Evolutionary conservation across 2,888 invertebrate species (phyloP), one percentile per base, ranked within the genome.

Genomic region (Thalpophila matura): DNA sequence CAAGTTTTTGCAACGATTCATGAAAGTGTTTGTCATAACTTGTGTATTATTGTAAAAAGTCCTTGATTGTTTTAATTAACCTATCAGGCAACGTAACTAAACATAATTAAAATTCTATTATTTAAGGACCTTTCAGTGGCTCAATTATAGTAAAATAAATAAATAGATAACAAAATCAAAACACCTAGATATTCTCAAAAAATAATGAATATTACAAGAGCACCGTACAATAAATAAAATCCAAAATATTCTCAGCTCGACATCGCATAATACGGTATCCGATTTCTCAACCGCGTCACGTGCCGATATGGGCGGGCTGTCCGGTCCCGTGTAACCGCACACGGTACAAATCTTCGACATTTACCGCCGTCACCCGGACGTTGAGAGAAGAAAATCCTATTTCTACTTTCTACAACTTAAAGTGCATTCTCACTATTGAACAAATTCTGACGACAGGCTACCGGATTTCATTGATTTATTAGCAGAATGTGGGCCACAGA

Each of bases 341-440:
- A 72, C 57, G 51, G 71, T 56, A 74, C 75, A 69, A 69, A 69
- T 72, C 71, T 62, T 5, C 57, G 45, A 69, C 71, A 55, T 69
- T 74, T 62, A 72, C 74, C 62, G 31, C 38, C 42, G 31, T 56
- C 54, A 43, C 33, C 43, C 24, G 40, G 16, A 69, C 40, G 46
- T 43, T 6, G 45, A 54, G 46, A 40, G 49, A 37, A 62, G 62
- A 74, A 74, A 62, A 74, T 56, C 61, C 49, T 33, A 68, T 68
- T 54, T 54, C 45, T 55, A 61, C 53, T 55, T 49, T 68, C 18
- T 49, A 53, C 22, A 51, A 63, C 22, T 31, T 38, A 47, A 51
- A 67, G 47, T 53, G 61, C 68, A 67, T 68, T 56, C 18, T 51
- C 37, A 33, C 6, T 51, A 33, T 31, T 50, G 50, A 18, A 56